Percentiles rank a stretch among this genome's conserved stretches.
These are phyloP conservation scores for Nomada hirtipes DNA, from an alignment of 2,888 invertebrate species.

Conservation along the genomic window DNA sequence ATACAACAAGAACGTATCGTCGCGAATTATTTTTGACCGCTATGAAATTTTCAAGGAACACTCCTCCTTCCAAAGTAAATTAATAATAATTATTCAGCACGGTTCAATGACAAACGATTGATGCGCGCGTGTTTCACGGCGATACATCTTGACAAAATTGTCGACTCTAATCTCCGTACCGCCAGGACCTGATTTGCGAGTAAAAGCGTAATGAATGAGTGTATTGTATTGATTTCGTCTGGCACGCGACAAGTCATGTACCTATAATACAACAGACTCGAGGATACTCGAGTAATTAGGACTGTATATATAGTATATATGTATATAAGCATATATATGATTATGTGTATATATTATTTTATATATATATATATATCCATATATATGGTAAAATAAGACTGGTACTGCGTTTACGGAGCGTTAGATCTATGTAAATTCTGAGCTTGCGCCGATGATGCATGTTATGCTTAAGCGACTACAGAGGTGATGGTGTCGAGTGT, in stretches of 20 bases:
- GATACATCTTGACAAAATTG: slow-evolving; percentile 51
- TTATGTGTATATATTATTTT: neutral
- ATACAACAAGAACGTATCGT: neutral
- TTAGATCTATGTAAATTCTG: slow-evolving; percentile 75
- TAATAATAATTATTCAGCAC: neutral
- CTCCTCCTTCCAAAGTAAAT: neutral
- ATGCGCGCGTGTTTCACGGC: slow-evolving; percentile 66
- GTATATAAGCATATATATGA: neutral
- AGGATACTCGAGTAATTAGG: slow-evolving; percentile 21
- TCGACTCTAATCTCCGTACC: slow-evolving; percentile 64
- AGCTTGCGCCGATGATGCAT: slow-evolving; percentile 85
- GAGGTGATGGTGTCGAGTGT: slow-evolving; percentile 82
- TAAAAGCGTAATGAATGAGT: neutral
- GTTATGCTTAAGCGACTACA: slow-evolving; percentile 83
- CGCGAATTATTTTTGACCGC: neutral
- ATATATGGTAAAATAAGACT: slow-evolving; percentile 12
- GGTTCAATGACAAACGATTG: neutral
- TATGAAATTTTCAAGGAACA: neutral
- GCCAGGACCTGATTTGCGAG: slow-evolving; percentile 29
- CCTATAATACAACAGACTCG: neutral
- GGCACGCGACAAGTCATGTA: too few species aligned
- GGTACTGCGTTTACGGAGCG: slow-evolving; percentile 67
- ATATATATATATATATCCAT: neutral
- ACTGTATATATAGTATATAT: neutral
- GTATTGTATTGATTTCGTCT: neutral